These are phyloP conservation scores for Hoplodrina ambigua DNA, from an alignment of 2,888 invertebrate species.

Conservation along the genomic window DNA sequence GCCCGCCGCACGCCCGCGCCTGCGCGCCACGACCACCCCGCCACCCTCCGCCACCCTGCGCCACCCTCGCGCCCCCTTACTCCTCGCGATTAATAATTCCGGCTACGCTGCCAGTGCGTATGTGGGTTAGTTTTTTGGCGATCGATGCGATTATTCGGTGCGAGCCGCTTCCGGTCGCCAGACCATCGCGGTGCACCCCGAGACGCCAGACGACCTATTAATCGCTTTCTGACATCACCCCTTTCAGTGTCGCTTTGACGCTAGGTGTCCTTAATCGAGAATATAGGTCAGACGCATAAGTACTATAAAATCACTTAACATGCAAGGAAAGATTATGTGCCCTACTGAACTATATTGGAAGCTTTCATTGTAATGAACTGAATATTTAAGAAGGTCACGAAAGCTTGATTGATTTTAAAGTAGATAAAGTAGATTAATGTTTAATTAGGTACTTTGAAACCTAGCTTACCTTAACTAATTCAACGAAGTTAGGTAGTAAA, in stretches of 20 bases:
- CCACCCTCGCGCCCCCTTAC: constrained; percentile 82
- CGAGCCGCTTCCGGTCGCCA: constrained; percentile 82
- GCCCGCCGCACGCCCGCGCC: constrained; percentile 83
- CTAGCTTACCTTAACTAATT: not conserved
- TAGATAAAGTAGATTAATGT: constrained; percentile 21
- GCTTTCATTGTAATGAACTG: constrained; percentile 32
- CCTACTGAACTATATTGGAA: constrained; percentile 59
- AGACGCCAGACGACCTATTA: constrained; percentile 84
- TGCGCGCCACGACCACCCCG: constrained; percentile 76
- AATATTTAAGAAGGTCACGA: constrained; percentile 44
- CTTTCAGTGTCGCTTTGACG: constrained; percentile 68
- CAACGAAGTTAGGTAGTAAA: not conserved
- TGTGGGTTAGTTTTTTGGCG: constrained; percentile 91
- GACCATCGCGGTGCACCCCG: constrained; percentile 80
- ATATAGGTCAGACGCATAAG: constrained; percentile 62
- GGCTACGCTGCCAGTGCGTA: constrained; percentile 90
- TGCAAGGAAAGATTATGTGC: constrained; percentile 53
- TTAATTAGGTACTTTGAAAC: constrained; percentile 4
- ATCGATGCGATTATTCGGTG: constrained; percentile 89
- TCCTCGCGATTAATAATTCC: constrained; percentile 89
- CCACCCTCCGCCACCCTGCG: constrained; percentile 74
- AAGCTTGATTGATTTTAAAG: constrained; percentile 40
- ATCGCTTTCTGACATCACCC: constrained; percentile 79
- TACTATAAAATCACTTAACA: constrained; percentile 61
- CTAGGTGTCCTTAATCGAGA: constrained; percentile 59